phyloP scores from a whole-genome alignment of 30 jellyfish, hydroid and myxozoan species.

The Mastigias papua region DNA sequence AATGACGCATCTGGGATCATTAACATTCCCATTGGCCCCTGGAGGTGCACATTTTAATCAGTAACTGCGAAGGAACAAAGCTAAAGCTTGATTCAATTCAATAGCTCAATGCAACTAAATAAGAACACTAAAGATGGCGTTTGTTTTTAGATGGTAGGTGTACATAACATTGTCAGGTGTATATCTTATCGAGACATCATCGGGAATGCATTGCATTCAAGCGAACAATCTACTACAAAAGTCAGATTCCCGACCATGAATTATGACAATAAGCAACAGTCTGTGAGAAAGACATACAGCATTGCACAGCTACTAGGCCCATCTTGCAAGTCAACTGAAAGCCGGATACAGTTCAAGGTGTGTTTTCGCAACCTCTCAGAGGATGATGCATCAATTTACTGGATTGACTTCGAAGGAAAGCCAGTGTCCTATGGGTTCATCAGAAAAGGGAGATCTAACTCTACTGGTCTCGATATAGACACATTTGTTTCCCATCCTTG shows the following conservation, averaged over 20 bases:
- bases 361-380: conserved; percentile 81
- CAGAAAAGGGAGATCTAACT: conserved; percentile 55
- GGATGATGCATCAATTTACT: conserved; percentile 61
- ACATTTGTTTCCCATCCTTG: conserved; percentile 96
- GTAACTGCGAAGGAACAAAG: too few species aligned
- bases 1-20: not conserved
- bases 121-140: not conserved
- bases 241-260: not conserved
- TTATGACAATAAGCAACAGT: not conserved
- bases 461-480: conserved; percentile 60
- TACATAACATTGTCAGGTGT: not conserved
- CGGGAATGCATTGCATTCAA: too few species aligned
- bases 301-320: conserved; percentile 27
- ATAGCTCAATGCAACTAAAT: not conserved
- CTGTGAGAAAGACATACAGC: not conserved
- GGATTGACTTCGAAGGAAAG: conserved; percentile 88
- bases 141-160: not conserved
- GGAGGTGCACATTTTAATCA: not conserved
- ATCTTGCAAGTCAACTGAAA: conserved; percentile 65
- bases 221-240: not conserved
- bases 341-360: conserved; percentile 40
- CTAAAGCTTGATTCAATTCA: not conserved
- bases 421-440: conserved; percentile 62
- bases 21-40: not conserved
- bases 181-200: not conserved